Conservation (phyloP, 1,140 invertebrate species). For the Lucilia cuprina region DNA sequence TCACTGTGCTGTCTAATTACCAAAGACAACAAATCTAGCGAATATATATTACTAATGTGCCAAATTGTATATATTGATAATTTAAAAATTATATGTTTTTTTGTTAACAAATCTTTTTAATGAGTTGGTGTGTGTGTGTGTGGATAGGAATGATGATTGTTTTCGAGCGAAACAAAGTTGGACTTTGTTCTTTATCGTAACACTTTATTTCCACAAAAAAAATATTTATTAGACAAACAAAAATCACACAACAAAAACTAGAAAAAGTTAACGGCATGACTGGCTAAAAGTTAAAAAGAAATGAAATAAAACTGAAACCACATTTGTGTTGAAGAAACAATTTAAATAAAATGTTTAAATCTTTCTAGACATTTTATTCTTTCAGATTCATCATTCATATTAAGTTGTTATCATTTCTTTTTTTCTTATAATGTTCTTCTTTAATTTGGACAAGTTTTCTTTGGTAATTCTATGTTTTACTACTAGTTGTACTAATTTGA, state of each 20-base stretch:
- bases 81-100: background rate
- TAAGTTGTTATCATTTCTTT: too few relatives aligned
- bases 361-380: too few relatives aligned
- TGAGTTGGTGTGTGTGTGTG: background rate
- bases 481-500: too few relatives aligned
- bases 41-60: too few relatives aligned
- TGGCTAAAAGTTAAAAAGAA: background rate
- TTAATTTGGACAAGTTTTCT: too few relatives aligned
- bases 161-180: background rate
- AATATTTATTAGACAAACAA: background rate
- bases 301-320: background rate
- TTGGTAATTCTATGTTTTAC: too few relatives aligned
- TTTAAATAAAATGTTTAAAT: too few relatives aligned
- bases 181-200: background rate
- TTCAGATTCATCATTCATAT: too few relatives aligned
- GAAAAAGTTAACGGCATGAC: background rate
- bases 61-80: background rate
- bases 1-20: too few relatives aligned
- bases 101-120: background rate
- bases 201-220: background rate
- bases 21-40: too few relatives aligned
- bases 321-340: background rate
- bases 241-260: background rate
- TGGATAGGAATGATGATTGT: background rate
- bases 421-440: too few relatives aligned